Evolutionary conservation across 2,797 vertebrate species (phyloP), one percentile per base, ranked within the genome.

Genomic region (Amazona ochrocephala): DNA sequence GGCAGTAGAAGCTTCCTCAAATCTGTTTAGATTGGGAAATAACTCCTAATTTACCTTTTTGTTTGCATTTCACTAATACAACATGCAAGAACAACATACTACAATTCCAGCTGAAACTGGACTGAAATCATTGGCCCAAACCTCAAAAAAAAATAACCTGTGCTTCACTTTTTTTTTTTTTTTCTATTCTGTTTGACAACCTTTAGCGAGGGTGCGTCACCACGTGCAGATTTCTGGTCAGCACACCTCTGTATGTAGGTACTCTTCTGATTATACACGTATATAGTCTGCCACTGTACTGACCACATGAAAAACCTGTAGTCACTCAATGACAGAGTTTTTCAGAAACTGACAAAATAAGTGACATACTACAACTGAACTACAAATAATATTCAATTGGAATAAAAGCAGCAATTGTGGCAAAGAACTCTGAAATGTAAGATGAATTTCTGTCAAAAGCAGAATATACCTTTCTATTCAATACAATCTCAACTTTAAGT

Each of bases 381-480:
- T 48, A 58, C 11, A 75, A 66, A 39, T 24, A 84, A n/a, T 4
- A 75, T 2, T 42, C 2, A 39, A 11, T 10, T 39, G 3, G 37
- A 76, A 75, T 21, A 66, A 78, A 50, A 89, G 26, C 15, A 88
- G 41, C 11, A 67, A 27, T 4, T 78, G 4, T 24, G 6, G 17
- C 18, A 82, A 78, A 81, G 21, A 58, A 58, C 13, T 51, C 20
- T 79, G 6, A 87, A 80, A 26, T 4, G 3, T 2, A 83, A 47
- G 42, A 54, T 0, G 0, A 65, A 72, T 37, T 79, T 78, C 45
- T 54, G 8, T 34, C 37, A 84, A 22, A 12, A 1, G 1, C 54
- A 66, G 10, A 79, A 26, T 12, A 7, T 5, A 53, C 14, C 11
- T 17, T 17, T 45, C 50, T 66, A 34, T 20, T 67, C 14, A 66